Evolutionary conservation across 2,888 invertebrate species (phyloP), one percentile per base, ranked within the genome.

Genomic region (Harpalus rufipes): DNA sequence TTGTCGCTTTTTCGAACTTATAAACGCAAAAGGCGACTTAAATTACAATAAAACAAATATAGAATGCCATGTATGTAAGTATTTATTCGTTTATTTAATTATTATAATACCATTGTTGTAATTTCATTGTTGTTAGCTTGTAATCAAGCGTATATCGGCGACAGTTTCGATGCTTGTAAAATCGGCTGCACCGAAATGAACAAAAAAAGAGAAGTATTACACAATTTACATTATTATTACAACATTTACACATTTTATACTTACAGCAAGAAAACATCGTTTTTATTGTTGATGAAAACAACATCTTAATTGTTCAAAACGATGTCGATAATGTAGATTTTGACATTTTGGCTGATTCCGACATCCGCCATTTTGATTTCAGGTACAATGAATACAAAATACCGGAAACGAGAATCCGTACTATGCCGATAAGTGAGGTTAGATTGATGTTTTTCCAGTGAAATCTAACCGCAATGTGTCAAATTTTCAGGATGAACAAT

Each of bases 331-430:
- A 89, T 7, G 84, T 89, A 39, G 89, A 89, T 86, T 88, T 89
- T 8, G 90, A 90, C 59, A 86, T 90, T 18, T 86, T 90, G 7
- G 89, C 90, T 4, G 90, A 90, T 86, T 90, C 90, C 7, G 89
- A 89, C 21, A 88, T 90, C n/a, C 88, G 88, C 78, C 90, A 90
- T 85, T 86, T 90, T 59, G 89, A 90, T 86, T 87, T 88, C 7
- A 89, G 89, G 6, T 89, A 89, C 76, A 89, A 89, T 83, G 89
- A 90, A 78, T 90, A 90, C 81, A 90, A 90, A 87, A 90, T 91
- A 61, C 91, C 91, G 0, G 90, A 90, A 87, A 90, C 90, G 8
- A 89, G 89, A 74, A 89, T 90, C 44, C 88, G 89, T 78, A 91
- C 90, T 4, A 89, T 91, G 89, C 91, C 91, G 0, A 89, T 90